Evolutionary conservation across 2,888 invertebrate species (phyloP).

Genomic region (Campopleginae sp.): DNA sequence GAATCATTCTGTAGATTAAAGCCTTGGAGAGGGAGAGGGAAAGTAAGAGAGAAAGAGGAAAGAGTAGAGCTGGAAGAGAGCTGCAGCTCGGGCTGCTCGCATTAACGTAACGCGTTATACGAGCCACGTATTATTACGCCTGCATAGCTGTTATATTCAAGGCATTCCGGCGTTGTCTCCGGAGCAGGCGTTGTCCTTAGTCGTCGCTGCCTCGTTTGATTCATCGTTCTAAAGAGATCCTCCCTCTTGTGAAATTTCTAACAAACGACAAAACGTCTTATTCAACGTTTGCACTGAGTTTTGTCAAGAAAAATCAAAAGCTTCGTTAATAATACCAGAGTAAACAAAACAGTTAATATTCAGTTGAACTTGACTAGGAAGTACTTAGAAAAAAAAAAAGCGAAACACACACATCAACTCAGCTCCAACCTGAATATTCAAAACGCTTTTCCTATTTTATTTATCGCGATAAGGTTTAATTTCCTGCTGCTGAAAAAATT

Average conservation of each 20-base stretch:
- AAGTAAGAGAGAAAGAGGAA: background rate
- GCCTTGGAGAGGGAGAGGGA: background rate
- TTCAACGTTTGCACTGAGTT: slow-evolving; percentile 1
- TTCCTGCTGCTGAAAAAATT: background rate
- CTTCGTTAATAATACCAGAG: background rate
- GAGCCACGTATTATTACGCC: slow-evolving; percentile 63
- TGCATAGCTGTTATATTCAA: slow-evolving; percentile 62
- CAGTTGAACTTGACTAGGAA: background rate
- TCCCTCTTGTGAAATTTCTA: slow-evolving; percentile 21
- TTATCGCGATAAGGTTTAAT: background rate
- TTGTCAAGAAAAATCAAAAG: background rate
- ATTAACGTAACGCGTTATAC: slow-evolving; percentile 63
- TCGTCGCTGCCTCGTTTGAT: slow-evolving; percentile 61
- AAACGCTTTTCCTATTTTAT: too few relatives aligned
- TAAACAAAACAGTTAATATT: background rate
- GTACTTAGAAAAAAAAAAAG: too few relatives aligned
- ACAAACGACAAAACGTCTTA: slow-evolving; percentile 9
- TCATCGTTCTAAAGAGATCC: slow-evolving; percentile 46
- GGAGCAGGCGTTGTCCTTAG: slow-evolving; percentile 51
- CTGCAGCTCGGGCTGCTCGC: slow-evolving; percentile 49
- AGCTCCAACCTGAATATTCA: background rate
- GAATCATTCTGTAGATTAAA: slow-evolving; percentile 46
- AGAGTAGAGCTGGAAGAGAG: slow-evolving; percentile 43
- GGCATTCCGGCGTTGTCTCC: slow-evolving; percentile 60
- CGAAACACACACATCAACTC: too few relatives aligned